Percentiles rank a stretch among this genome's conserved stretches.
phyloP scores from a whole-genome alignment of 2,797 vertebrate genomes.

The Sphenopsis melanotis region DNA sequence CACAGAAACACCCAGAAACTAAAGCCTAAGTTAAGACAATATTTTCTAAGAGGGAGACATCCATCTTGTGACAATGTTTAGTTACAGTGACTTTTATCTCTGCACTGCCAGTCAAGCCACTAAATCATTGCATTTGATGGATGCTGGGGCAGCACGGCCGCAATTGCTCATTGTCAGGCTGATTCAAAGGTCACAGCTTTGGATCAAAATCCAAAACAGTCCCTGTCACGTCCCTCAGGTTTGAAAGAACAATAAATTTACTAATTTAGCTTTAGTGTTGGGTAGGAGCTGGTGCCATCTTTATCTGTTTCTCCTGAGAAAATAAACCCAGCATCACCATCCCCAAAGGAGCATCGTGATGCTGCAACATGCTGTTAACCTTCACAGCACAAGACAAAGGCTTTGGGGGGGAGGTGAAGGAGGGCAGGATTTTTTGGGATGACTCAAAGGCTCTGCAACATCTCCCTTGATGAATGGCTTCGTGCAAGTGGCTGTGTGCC shows the following conservation, averaged over 20 bases:
- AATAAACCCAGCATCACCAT: conserved; percentile 14
- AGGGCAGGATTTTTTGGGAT: neutral
- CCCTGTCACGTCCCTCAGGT: neutral
- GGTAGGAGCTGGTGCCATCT: conserved; percentile 33
- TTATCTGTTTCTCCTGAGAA: conserved; percentile 30
- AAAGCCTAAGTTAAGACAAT: conserved; percentile 24
- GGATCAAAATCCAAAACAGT: conserved; percentile 18
- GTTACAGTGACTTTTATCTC: conserved; percentile 46
- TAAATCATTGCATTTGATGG: conserved; percentile 31
- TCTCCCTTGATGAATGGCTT: neutral
- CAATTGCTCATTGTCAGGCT: conserved; percentile 53
- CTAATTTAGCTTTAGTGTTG: neutral
- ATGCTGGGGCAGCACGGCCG: neutral
- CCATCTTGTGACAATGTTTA: conserved; percentile 34
- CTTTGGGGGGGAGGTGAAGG: neutral
- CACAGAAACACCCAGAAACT: neutral
- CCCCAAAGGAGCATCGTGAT: neutral
- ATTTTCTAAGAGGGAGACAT: conserved; percentile 44
- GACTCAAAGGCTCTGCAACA: neutral
- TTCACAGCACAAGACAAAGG: neutral
- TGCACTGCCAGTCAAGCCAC: conserved; percentile 9
- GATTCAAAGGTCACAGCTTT: conserved; percentile 33
- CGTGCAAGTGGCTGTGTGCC: neutral
- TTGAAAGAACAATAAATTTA: conserved; percentile 37
- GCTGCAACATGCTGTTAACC: neutral